These are phyloP conservation scores for Drosophila serrata DNA, from an alignment of 1,140 invertebrate species.

Conservation along the genomic window DNA sequence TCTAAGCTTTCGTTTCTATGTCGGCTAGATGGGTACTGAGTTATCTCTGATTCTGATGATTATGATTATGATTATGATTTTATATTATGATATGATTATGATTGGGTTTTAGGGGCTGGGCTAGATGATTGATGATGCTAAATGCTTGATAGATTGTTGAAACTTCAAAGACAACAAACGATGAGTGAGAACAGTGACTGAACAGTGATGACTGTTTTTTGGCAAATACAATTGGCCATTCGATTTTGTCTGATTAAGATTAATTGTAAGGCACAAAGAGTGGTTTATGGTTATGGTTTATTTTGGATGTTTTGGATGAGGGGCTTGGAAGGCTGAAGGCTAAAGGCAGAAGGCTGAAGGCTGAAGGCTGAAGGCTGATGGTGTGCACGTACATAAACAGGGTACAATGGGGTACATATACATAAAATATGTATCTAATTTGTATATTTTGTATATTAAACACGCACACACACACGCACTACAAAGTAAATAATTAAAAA, in stretches of 20 bases:
- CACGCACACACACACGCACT: conserved; percentile 46
- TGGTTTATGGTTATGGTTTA: conserved; percentile 16
- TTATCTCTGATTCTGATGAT: not conserved
- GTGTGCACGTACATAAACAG: conserved; percentile 58
- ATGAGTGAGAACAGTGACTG: conserved; percentile 75
- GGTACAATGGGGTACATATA: conserved; percentile 47
- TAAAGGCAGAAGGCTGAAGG: not conserved
- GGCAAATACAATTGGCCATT: conserved; percentile 51
- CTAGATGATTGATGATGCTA: conserved; percentile 28
- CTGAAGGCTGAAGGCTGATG: conserved; percentile 15
- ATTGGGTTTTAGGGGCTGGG: not conserved
- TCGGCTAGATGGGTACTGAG: conserved; percentile 6
- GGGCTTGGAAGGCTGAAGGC: conserved; percentile 8
- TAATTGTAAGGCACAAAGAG: conserved; percentile 19
- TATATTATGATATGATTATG: not conserved
- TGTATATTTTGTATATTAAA: conserved; percentile 28
- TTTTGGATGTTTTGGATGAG: conserved; percentile 11
- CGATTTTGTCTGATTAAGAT: conserved; percentile 42
- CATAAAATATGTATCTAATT: conserved; percentile 43
- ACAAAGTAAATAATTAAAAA: conserved; percentile 19
- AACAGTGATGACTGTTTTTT: conserved; percentile 62
- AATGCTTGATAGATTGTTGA: conserved; percentile 67
- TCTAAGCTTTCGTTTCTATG: conserved; percentile 1
- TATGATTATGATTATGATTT: not conserved
- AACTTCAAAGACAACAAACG: conserved; percentile 82